phyloP scores from a whole-genome alignment of 2,888 invertebrate genomes.

The Mythimna ferrago region DNA sequence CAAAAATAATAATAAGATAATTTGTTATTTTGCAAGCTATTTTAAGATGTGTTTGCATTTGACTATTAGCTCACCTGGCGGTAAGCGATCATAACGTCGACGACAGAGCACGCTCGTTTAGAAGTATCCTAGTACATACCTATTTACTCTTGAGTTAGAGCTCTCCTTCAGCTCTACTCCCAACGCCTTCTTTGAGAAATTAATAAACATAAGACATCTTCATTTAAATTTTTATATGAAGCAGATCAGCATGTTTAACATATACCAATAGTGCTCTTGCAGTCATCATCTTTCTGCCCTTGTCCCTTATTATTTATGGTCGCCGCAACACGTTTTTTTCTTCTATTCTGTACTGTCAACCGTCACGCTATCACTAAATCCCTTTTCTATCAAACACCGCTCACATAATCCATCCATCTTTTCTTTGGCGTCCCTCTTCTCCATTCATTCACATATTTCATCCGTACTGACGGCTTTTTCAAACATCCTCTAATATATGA shows the following conservation, averaged over 20 bases:
- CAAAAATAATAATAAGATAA: too few species aligned
- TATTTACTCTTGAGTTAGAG: background rate
- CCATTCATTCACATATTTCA: background rate
- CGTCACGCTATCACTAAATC: background rate
- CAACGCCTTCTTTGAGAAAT: background rate
- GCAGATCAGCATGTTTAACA: background rate
- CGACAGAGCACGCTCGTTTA: background rate
- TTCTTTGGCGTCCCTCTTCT: background rate
- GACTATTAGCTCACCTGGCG: too few species aligned
- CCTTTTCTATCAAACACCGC: background rate
- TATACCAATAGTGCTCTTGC: background rate
- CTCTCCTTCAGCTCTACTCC: background rate
- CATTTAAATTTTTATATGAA: background rate
- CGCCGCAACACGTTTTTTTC: background rate
- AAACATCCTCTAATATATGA: too few species aligned
- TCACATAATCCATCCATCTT: background rate
- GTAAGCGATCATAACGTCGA: too few species aligned
- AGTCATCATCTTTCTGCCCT: background rate
- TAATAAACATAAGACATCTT: background rate
- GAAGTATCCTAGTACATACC: background rate
- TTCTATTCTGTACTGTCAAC: background rate
- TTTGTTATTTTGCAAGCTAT: too few species aligned
- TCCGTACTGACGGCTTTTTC: too few species aligned
- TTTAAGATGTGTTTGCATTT: too few species aligned
- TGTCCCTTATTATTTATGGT: background rate